A percentile compares a stretch with the other conserved stretches of the same genome.
These are phyloP conservation scores for Coptodon rendalli DNA, from an alignment of 2,113 vertebrate species.

Conservation along the genomic window DNA sequence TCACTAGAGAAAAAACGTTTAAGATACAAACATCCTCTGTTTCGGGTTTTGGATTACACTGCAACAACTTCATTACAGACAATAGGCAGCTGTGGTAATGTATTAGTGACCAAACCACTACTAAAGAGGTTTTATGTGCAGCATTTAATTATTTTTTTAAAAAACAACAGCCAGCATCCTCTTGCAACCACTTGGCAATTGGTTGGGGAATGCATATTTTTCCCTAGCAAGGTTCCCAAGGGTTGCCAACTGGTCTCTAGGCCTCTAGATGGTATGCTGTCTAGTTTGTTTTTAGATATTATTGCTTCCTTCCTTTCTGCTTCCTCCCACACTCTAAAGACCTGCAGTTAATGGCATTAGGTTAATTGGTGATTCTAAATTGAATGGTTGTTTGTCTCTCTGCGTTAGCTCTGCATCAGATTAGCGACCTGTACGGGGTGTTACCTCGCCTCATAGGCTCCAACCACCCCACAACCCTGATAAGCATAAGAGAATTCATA, in stretches of 20 bases:
- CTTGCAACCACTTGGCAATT: not conserved
- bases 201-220: not conserved
- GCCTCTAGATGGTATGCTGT: not conserved
- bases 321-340: not conserved
- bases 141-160: not conserved
- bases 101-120: not conserved
- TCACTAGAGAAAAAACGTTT: not conserved
- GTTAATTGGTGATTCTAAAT: not conserved
- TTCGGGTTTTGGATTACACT: not conserved
- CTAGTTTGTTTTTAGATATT: not conserved
- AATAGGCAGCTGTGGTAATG: not conserved
- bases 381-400: not conserved
- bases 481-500: not conserved
- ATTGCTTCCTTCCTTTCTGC: not conserved
- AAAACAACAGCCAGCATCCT: not conserved
- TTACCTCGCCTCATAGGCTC: not conserved
- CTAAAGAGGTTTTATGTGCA: not conserved
- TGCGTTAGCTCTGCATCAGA: not conserved
- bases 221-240: not conserved
- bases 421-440: not conserved
- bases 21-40: not conserved
- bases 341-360: not conserved
- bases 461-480: not conserved
- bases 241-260: not conserved
- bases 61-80: not conserved